Conservation (phyloP, 2,888 invertebrate genomes). For the Sceliomorpha sp. region DNA sequence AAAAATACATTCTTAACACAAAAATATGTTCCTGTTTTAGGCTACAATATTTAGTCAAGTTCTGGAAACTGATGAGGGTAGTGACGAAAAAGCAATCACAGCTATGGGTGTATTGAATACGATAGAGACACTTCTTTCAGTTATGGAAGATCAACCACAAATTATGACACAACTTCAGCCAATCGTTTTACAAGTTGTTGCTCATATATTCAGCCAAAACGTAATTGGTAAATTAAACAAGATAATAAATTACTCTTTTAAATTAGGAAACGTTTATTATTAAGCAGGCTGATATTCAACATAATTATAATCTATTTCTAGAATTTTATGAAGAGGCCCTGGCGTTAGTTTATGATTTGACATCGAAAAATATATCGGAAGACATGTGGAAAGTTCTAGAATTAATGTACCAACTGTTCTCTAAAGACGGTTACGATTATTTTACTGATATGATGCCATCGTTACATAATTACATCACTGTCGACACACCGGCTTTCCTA, state of each 20-base stretch:
- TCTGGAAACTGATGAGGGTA: slow-evolving; percentile 90
- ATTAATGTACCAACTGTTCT: slow-evolving; percentile 92
- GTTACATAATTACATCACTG: slow-evolving; percentile 97
- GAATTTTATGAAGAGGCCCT: slow-evolving; percentile 99
- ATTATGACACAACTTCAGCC: slow-evolving; percentile 95
- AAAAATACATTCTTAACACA: too few relatives aligned
- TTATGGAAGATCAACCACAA: slow-evolving; percentile 93
- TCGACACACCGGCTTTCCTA: slow-evolving; percentile 96
- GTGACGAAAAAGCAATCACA: slow-evolving; percentile 97
- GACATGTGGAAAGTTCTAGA: slow-evolving; percentile 98
- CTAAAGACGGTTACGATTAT: slow-evolving; percentile 96
- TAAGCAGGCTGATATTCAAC: too few relatives aligned
- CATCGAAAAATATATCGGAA: slow-evolving; percentile 91
- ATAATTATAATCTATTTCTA: slow-evolving; percentile 65
- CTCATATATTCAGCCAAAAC: slow-evolving; percentile 89
- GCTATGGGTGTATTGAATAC: slow-evolving; percentile 98
- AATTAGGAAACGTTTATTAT: too few relatives aligned
- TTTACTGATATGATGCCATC: slow-evolving; percentile 99
- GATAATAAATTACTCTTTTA: slow-evolving; percentile 15
- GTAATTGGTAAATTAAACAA: slow-evolving; percentile 85
- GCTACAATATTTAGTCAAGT: slow-evolving; percentile 89
- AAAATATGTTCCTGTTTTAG: slow-evolving; percentile 63
- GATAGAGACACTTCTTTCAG: slow-evolving; percentile 95
- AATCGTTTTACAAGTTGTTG: slow-evolving; percentile 94
- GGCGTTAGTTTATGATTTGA: slow-evolving; percentile 94